Base-by-base conservation (phyloP, 2,888 invertebrate species). In the Meliscaeva auricollis region DNA sequence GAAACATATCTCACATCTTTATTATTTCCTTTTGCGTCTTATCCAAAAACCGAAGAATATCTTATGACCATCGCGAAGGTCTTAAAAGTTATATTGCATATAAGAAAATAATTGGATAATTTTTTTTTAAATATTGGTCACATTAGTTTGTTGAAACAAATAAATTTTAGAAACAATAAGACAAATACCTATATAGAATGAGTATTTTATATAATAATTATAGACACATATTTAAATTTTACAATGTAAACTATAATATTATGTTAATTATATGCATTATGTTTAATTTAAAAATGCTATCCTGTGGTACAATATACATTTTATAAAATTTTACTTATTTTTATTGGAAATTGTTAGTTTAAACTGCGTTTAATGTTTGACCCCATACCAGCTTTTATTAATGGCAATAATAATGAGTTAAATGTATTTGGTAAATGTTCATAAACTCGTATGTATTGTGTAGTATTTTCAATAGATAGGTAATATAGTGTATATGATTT, bases 351-450 rank as follows among this genome's bases (percentile, higher is more conserved):
- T 81, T 78, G 13, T 74, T 64, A 30, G 32, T 79, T 73, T 46
- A 20, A 54, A 60, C 64, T 60, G 66, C 77, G 60, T 76, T 68
- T 48, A 32, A 62, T 91, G 90, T 91, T 92, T 92, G 91, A 92
- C 91, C 91, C 91, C 91, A 90, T 91, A 92, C 91, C 91, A 92
- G 91, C 91, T 89, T 69, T 80, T 76, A 22, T 30, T 70, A 75
- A 20, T 68, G 30, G 46, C 56, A 38, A 56, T 48, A 35, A 58
- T 62, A n/a, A 60, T 48, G 17, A 13, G 5, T 56, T 9, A 41
- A 48, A 38, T 38, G 13, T 64, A 54, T 75, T 38, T 44, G 70
- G 68, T 70, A 58, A 50, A 76, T 76, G 62, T 75, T 26, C 48
- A 32, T 69, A 69, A 32, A 64, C 54, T 56, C 8, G n/a, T 32